phyloP scores from a whole-genome alignment of 2,797 vertebrate species.

The Cirrhinus mrigala region DNA sequence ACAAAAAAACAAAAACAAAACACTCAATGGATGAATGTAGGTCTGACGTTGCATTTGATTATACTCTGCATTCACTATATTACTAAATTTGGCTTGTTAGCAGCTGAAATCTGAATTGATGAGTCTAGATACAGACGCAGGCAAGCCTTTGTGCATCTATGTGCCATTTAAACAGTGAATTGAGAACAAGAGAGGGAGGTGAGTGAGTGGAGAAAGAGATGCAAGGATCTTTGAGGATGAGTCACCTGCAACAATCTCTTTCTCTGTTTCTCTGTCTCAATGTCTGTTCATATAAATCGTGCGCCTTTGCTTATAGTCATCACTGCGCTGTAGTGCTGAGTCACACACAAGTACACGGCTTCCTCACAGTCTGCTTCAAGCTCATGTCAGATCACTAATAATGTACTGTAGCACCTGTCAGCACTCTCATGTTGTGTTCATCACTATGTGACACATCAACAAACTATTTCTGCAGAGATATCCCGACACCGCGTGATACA shows the following conservation, averaged over 20 bases:
- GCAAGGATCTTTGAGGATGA: constrained; percentile 17
- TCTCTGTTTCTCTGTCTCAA: neutral
- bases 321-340: constrained; percentile 5
- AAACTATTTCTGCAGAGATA: constrained; percentile 13
- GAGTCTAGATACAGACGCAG: neutral
- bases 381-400: constrained; percentile 33
- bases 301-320: constrained; percentile 20
- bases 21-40: neutral
- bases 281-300: constrained; percentile 7
- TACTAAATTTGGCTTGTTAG: neutral
- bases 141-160: neutral
- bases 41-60: neutral
- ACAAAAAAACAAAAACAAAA: neutral
- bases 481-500: neutral
- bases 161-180: constrained; percentile 46
- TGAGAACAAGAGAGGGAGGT: neutral
- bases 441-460: constrained; percentile 18
- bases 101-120: neutral
- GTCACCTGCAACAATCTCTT: constrained; percentile 24
- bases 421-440: constrained; percentile 22
- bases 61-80: neutral
- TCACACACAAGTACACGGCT: constrained; percentile 14
- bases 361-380: constrained; percentile 25
- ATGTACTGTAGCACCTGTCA: constrained; percentile 29
- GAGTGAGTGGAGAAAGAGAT: constrained; percentile 9